Evolutionary conservation across 2,888 invertebrate genomes (phyloP).

Genomic region (Nephrocerus scutellatus): DNA sequence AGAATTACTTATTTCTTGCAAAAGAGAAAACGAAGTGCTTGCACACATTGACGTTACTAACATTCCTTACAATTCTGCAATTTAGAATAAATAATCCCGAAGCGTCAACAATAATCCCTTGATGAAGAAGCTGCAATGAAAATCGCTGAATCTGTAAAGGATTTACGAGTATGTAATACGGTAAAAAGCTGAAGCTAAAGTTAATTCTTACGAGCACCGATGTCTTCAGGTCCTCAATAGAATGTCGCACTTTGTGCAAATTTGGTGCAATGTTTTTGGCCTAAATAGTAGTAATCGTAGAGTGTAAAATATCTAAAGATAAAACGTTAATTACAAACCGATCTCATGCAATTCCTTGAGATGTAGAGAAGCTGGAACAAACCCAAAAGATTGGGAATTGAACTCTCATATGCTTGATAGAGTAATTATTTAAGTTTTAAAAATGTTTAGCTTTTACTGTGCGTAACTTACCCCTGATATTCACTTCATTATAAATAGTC

Average conservation of each 20-base stretch:
- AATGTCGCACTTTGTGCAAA: constrained; percentile 22
- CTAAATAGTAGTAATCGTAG: no score
- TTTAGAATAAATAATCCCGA: constrained; percentile 24
- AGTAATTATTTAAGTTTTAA: no score
- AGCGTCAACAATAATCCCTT: constrained; percentile 27
- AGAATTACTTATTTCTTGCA: no score
- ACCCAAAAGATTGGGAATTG: constrained; percentile 22
- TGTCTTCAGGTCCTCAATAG: constrained; percentile 20
- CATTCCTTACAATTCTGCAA: constrained; percentile 23
- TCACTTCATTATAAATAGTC: constrained; percentile 19
- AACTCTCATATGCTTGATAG: constrained; percentile 4
- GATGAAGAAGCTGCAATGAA: constrained; percentile 28
- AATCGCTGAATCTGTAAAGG: constrained; percentile 30
- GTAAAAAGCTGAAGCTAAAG: no score
- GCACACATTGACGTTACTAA: no score
- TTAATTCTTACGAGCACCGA: constrained; percentile 24
- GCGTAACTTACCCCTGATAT: constrained; percentile 19
- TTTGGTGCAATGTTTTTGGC: constrained; percentile 21
- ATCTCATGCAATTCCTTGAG: constrained; percentile 26
- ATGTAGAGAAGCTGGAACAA: constrained; percentile 24
- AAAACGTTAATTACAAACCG: constrained; percentile 22
- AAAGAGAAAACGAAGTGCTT: no score
- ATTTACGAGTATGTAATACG: no score
- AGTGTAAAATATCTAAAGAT: no score
- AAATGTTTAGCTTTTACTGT: no score